Evolutionary conservation across 2,113 vertebrate genomes (phyloP).

Genomic region (Periophthalmus modestus): DNA sequence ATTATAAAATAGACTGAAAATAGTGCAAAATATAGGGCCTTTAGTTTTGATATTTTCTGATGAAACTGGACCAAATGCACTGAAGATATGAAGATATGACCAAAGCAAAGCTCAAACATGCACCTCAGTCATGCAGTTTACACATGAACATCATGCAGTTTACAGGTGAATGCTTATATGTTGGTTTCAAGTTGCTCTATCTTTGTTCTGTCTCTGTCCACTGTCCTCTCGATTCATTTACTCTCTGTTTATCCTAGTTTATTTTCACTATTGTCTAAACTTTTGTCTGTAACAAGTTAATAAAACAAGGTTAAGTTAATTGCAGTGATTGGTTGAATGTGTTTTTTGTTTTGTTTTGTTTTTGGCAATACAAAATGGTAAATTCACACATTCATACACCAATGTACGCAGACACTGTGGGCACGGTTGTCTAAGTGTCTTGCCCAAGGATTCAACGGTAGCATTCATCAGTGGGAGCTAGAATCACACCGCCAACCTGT

Average conservation of each 20-base stretch:
- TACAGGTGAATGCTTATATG: neutral
- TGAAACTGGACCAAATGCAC: conserved; percentile 13
- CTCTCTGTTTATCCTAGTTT: neutral
- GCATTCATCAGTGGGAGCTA: too few species aligned
- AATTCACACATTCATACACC: too few species aligned
- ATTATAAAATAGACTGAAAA: too few species aligned
- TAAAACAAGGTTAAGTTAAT: neutral
- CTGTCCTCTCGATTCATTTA: neutral
- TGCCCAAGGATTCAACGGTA: too few species aligned
- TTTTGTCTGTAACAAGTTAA: neutral
- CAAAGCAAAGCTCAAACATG: neutral
- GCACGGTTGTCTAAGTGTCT: too few species aligned
- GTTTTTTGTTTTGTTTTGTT: neutral
- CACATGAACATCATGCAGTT: neutral
- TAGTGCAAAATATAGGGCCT: too few species aligned
- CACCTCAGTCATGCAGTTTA: neutral
- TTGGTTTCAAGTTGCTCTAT: too few species aligned
- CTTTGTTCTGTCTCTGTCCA: too few species aligned
- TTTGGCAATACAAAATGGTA: too few species aligned
- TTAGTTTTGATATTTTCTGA: neutral
- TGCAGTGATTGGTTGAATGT: neutral
- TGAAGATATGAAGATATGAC: conserved; percentile 11
- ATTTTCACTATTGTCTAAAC: neutral
- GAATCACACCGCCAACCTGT: too few species aligned
- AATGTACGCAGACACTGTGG: too few species aligned